Percentiles rank a stretch among this genome's conserved stretches.
Evolutionary conservation across 2,797 vertebrate species (phyloP).

Genomic region (Hyperoplus lanceolatus): DNA sequence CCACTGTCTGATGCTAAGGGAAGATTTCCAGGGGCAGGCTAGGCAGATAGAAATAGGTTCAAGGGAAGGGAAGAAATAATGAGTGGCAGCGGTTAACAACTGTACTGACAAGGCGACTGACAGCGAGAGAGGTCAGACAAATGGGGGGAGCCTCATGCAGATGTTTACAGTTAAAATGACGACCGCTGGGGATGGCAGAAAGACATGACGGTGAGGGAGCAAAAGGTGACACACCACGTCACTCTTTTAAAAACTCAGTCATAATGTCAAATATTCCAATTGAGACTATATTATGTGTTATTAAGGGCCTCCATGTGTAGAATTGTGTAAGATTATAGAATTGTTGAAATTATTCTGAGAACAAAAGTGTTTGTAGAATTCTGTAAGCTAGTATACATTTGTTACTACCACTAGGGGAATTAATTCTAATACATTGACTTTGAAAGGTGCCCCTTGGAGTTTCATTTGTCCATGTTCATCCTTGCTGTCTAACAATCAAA

Average conservation of each 20-base stretch:
- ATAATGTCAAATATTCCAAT: neutral
- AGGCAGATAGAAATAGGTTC: conserved; percentile 23
- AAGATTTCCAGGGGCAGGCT: conserved; percentile 3
- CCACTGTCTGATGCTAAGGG: neutral
- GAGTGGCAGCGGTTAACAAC: conserved; percentile 52
- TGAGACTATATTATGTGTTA: neutral
- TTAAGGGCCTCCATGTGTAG: neutral
- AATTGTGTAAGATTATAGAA: neutral
- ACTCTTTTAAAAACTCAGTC: neutral
- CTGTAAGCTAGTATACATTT: neutral
- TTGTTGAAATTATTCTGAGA: neutral
- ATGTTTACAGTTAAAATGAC: conserved; percentile 22
- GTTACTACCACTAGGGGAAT: neutral
- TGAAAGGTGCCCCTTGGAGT: neutral
- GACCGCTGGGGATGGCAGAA: conserved; percentile 18
- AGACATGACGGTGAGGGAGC: neutral
- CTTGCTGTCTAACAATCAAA: neutral
- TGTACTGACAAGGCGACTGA: conserved; percentile 46
- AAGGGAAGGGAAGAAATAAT: conserved; percentile 15
- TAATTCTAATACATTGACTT: no score
- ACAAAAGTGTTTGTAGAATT: neutral
- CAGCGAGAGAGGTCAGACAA: conserved; percentile 44
- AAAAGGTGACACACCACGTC: conserved; percentile 8
- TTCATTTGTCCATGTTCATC: neutral
- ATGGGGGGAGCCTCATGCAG: conserved; percentile 14